phyloP scores from a whole-genome alignment of 1,140 invertebrate species.

The Drosophila dunni region DNA sequence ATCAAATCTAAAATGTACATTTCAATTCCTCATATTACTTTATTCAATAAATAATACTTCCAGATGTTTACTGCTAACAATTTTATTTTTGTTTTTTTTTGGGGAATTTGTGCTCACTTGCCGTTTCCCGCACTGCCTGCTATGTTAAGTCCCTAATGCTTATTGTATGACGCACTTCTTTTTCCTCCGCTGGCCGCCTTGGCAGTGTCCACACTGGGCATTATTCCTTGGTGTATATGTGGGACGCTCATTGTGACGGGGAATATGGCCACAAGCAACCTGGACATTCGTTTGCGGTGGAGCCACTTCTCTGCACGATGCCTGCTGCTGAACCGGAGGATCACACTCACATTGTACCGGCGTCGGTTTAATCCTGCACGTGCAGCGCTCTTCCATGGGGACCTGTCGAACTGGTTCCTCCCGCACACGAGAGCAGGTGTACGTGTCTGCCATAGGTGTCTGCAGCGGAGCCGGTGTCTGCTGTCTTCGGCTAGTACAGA shows the following conservation, averaged over 20 bases:
- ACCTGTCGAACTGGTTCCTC: background rate
- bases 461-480: slow-evolving; percentile 4
- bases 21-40: slow-evolving; percentile 4
- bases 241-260: background rate
- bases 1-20: background rate
- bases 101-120: background rate
- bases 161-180: slow-evolving; percentile 24
- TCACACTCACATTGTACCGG: slow-evolving; percentile 19
- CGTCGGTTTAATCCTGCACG: slow-evolving; percentile 17
- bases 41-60: background rate
- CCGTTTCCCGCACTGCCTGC: slow-evolving; percentile 1
- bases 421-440: slow-evolving; percentile 37
- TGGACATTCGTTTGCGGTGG: slow-evolving; percentile 3
- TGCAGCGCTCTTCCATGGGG: slow-evolving; percentile 34
- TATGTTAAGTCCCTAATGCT: background rate
- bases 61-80: slow-evolving; percentile 6
- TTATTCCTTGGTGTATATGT: background rate
- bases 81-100: background rate
- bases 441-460: slow-evolving; percentile 44
- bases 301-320: background rate
- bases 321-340: background rate
- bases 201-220: slow-evolving; percentile 9
- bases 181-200: background rate
- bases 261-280: slow-evolving; percentile 36
- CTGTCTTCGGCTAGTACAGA: slow-evolving; percentile 21